These are phyloP conservation scores for Luffia ferchaultella DNA, from an alignment of 2,888 invertebrate genomes.

Conservation along the genomic window DNA sequence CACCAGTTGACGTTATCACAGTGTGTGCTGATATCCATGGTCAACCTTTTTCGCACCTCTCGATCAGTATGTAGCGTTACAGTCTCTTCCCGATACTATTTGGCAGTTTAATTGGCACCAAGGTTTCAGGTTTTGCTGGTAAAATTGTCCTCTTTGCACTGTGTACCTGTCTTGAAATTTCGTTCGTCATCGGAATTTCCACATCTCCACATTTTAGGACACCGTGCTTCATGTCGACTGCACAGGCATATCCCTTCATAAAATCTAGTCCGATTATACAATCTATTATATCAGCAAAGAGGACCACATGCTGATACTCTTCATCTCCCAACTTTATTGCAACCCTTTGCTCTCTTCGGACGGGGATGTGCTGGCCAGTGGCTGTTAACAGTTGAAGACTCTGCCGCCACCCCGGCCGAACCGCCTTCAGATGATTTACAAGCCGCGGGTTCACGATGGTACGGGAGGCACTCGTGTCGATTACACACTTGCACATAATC, in stretches of 20 bases:
- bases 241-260: not conserved
- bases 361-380: not conserved
- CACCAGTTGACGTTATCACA: not conserved
- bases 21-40: not conserved
- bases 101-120: not conserved
- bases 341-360: not conserved
- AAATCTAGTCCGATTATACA: not conserved
- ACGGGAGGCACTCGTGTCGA: not conserved
- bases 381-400: not conserved
- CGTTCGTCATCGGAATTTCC: not conserved
- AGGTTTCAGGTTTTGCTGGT: not conserved
- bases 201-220: not conserved
- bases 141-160: not conserved
- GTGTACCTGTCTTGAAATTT: not conserved
- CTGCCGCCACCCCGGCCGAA: not conserved
- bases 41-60: not conserved
- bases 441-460: not conserved
- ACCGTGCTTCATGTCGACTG: not conserved
- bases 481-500: not conserved
- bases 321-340: not conserved
- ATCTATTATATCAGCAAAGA: not conserved
- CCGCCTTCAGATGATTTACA: not conserved
- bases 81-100: not conserved
- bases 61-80: not conserved
- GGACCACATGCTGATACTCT: not conserved